Conservation (phyloP, 2,113 vertebrate genomes). For the Sardina pilchardus region DNA sequence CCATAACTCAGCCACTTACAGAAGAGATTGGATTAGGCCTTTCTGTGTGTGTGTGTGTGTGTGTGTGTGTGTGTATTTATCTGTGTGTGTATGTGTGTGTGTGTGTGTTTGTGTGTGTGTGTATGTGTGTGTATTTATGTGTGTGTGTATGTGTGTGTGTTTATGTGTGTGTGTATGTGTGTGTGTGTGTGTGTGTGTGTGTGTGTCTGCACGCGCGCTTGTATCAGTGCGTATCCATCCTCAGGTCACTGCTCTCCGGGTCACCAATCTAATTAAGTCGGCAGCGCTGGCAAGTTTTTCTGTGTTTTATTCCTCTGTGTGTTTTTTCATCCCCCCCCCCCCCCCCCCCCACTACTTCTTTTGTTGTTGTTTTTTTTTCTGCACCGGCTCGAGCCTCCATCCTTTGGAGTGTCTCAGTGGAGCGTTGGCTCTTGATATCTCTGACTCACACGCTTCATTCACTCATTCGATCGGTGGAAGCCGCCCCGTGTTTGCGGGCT, state of each 20-base stretch:
- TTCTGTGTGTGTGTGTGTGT: not conserved
- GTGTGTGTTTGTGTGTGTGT: constrained; percentile 5
- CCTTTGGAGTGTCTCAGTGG: constrained; percentile 7
- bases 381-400: not conserved
- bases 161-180: not conserved
- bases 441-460: constrained; percentile 21
- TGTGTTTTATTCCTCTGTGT: not conserved
- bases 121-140: not conserved
- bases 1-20: not conserved
- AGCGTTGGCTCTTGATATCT: constrained; percentile 7
- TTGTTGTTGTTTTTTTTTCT: not conserved
- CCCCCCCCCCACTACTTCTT: no score
- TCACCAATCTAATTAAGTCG: constrained; percentile 59
- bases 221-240: constrained; percentile 41
- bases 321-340: not conserved
- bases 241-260: constrained; percentile 57
- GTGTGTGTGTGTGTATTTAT: not conserved
- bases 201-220: not conserved
- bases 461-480: constrained; percentile 2
- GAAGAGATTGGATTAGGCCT: constrained; percentile 4
- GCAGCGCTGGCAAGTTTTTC: constrained; percentile 11
- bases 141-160: not conserved
- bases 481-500: constrained; percentile 18
- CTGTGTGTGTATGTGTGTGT: not conserved
- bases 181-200: constrained; percentile 12